These are phyloP conservation scores for Nemotelus nigrinus DNA, from an alignment of 2,888 invertebrate genomes.

Conservation along the genomic window DNA sequence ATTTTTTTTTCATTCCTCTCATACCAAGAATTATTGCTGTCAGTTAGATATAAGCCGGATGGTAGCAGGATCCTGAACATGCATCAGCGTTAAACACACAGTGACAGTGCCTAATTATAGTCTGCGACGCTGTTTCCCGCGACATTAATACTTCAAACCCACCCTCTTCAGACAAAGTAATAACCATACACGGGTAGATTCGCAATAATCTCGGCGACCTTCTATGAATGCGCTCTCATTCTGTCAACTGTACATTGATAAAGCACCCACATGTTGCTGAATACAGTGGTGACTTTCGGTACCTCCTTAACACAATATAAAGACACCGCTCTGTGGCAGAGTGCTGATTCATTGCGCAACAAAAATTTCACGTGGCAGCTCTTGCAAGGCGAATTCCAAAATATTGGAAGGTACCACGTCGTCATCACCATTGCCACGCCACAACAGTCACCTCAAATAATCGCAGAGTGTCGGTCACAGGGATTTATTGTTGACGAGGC, in stretches of 20 bases:
- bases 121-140: neutral
- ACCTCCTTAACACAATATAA: neutral
- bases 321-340: neutral
- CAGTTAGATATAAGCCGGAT: no score
- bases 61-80: neutral
- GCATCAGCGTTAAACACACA: neutral
- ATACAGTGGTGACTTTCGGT: neutral
- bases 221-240: neutral
- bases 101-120: neutral
- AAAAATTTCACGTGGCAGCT: neutral
- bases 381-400: neutral
- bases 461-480: neutral
- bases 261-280: slow-evolving; percentile 10
- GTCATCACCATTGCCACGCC: neutral
- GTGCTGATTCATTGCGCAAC: neutral
- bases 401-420: neutral
- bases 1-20: no score
- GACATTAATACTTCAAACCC: neutral
- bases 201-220: neutral
- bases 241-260: neutral
- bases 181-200: neutral
- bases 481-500: slow-evolving; percentile 8
- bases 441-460: neutral
- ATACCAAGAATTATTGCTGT: no score
- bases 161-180: neutral